phyloP scores from a whole-genome alignment of 2,113 vertebrate species.

The Ornithorhynchus anatinus region DNA sequence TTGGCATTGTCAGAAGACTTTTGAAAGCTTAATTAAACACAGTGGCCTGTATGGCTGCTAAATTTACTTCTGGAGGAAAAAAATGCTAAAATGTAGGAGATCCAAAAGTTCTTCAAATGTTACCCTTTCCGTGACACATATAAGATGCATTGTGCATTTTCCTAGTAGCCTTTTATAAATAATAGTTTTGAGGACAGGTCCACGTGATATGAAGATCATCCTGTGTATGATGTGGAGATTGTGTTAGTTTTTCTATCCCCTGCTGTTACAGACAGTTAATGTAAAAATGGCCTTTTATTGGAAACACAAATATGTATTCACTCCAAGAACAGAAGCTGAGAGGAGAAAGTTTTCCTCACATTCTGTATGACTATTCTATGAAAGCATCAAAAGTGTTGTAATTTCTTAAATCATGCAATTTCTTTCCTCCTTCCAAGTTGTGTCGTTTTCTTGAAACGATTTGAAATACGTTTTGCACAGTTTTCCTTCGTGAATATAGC shows the following conservation, averaged over 20 bases:
- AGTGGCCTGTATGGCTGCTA: slow-evolving; percentile 68
- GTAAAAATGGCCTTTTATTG: slow-evolving; percentile 67
- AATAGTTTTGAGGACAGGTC: slow-evolving; percentile 57
- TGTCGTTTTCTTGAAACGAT: slow-evolving; percentile 28
- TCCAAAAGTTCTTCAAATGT: slow-evolving; percentile 58
- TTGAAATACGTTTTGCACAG: slow-evolving; percentile 35
- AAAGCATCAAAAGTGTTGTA: slow-evolving; percentile 26
- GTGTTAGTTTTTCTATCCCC: slow-evolving; percentile 66
- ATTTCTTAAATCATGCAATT: slow-evolving; percentile 43
- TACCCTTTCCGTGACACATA: not conserved
- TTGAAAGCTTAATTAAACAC: slow-evolving; percentile 83
- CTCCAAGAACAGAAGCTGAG: slow-evolving; percentile 53
- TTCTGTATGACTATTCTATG: slow-evolving; percentile 41
- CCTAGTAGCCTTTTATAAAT: slow-evolving; percentile 61
- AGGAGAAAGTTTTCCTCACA: slow-evolving; percentile 56
- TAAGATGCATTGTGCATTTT: slow-evolving; percentile 53
- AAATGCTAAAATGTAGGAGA: slow-evolving; percentile 43
- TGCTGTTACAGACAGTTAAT: slow-evolving; percentile 65
- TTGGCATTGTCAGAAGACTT: slow-evolving; percentile 80
- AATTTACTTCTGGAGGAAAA: slow-evolving; percentile 65
- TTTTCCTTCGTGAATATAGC: slow-evolving; percentile 25
- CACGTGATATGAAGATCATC: slow-evolving; percentile 65
- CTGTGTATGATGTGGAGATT: slow-evolving; percentile 65
- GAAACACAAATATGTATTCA: slow-evolving; percentile 66
- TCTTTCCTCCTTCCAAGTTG: slow-evolving; percentile 37